These are phyloP conservation scores for Megastigmus dorsalis DNA, from an alignment of 2,888 invertebrate species.

Conservation along the genomic window DNA sequence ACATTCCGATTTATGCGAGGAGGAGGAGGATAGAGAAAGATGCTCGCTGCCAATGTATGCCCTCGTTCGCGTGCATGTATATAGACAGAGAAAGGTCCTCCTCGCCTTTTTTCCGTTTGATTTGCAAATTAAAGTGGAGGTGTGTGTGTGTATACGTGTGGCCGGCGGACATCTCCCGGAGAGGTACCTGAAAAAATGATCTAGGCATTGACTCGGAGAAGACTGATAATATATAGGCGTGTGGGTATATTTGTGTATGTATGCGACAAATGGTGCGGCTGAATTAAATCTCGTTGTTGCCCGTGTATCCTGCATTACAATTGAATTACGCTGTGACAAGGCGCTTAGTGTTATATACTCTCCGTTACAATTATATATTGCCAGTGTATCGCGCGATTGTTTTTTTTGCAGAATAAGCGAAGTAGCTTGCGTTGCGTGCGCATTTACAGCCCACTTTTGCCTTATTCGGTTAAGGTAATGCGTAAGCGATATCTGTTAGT, in stretches of 20 bases:
- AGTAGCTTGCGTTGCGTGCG: too few species aligned
- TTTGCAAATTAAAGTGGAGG: slow-evolving; percentile 34
- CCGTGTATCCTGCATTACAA: not conserved
- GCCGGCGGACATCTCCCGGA: too few species aligned
- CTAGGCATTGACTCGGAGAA: slow-evolving; percentile 3
- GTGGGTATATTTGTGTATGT: not conserved
- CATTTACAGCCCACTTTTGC: not conserved
- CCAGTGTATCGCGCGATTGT: not conserved
- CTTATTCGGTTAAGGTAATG: too few species aligned
- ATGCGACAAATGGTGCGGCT: not conserved
- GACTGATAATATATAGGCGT: not conserved
- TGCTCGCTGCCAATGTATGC: too few species aligned
- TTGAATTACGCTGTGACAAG: not conserved
- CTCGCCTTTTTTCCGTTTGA: slow-evolving; percentile 19
- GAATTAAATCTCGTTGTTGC: not conserved
- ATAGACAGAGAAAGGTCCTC: not conserved
- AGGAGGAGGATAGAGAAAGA: not conserved
- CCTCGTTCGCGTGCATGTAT: too few species aligned
- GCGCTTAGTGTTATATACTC: not conserved
- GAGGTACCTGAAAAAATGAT: slow-evolving; percentile 11
- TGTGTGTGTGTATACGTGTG: too few species aligned
- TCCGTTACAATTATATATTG: not conserved
- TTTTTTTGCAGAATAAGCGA: too few species aligned
- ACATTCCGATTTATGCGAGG: slow-evolving; percentile 41
- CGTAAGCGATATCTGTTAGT: too few species aligned